Percentiles rank a stretch among this genome's conserved stretches.
phyloP scores from a whole-genome alignment of 2,888 invertebrate genomes.

The Rhabditoides inermis region DNA sequence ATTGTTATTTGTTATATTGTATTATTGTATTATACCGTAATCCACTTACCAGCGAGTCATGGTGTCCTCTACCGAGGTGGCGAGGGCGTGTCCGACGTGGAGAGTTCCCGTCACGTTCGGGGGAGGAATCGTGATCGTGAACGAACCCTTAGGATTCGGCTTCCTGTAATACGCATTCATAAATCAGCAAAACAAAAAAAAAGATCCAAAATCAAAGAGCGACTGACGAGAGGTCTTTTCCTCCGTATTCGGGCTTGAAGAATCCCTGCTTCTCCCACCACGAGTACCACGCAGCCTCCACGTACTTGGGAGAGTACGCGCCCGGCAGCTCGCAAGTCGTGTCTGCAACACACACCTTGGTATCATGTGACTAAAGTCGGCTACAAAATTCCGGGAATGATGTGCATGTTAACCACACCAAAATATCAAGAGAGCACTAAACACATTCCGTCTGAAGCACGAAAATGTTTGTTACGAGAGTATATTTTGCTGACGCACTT shows the following conservation, averaged over 20 bases:
- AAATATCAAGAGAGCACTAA: no score
- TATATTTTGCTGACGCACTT: no score
- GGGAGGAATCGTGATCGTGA: conserved; percentile 92
- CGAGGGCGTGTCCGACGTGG: conserved; percentile 94
- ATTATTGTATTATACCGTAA: not conserved
- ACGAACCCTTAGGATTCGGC: conserved; percentile 68
- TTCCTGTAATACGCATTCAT: no score
- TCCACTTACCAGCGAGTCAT: conserved; percentile 69
- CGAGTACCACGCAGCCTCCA: conserved; percentile 94
- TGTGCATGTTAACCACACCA: no score
- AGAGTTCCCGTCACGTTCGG: conserved; percentile 94
- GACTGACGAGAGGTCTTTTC: conserved; percentile 22
- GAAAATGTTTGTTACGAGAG: no score
- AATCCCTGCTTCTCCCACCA: conserved; percentile 96
- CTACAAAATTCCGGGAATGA: no score
- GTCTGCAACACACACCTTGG: conserved; percentile 57
- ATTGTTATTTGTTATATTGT: no score
- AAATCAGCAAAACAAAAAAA: no score
- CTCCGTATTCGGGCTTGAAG: conserved; percentile 80
- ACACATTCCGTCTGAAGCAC: no score
- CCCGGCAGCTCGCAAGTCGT: conserved; percentile 73
- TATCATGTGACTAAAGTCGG: no score
- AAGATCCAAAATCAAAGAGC: conserved; percentile 1
- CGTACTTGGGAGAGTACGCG: conserved; percentile 87
- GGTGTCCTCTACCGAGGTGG: conserved; percentile 86